Percentiles rank a stretch among this genome's conserved stretches.
phyloP scores from a whole-genome alignment of 2,113 vertebrate species.

The Barbus barbus region DNA sequence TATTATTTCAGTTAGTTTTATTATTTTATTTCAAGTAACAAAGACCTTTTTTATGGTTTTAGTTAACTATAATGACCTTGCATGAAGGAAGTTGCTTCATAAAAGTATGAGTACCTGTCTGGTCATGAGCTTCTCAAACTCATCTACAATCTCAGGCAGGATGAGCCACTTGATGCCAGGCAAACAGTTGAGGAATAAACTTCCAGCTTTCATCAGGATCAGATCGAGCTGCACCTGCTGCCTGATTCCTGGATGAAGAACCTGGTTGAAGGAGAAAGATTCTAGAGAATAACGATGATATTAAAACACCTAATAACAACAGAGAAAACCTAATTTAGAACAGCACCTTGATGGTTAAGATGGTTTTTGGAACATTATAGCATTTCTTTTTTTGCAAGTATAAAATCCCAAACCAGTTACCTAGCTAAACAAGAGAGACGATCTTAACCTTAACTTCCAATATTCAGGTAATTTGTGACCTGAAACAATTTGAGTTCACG shows the following conservation, averaged over 20 bases:
- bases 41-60: background rate
- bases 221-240: slow-evolving; percentile 88
- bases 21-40: background rate
- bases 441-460: background rate
- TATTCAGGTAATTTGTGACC: too few relatives aligned
- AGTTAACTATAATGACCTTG: background rate
- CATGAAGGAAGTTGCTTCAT: background rate
- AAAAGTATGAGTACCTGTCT: slow-evolving; percentile 79
- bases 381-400: background rate
- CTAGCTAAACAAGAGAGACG: background rate
- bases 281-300: background rate
- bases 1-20: too few relatives aligned
- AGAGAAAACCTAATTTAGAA: background rate
- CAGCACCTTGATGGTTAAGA: background rate
- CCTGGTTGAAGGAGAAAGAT: slow-evolving; percentile 69
- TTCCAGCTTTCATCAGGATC: background rate
- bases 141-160: slow-evolving; percentile 71
- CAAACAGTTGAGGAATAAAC: too few relatives aligned
- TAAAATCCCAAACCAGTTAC: background rate
- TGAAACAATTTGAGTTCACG: too few relatives aligned
- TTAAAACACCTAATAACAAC: background rate
- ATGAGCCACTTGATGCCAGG: too few relatives aligned
- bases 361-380: background rate
- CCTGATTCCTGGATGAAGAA: slow-evolving; percentile 89
- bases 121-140: slow-evolving; percentile 96